Conservation (phyloP, 2,888 invertebrate species). For the Myopa testacea region DNA sequence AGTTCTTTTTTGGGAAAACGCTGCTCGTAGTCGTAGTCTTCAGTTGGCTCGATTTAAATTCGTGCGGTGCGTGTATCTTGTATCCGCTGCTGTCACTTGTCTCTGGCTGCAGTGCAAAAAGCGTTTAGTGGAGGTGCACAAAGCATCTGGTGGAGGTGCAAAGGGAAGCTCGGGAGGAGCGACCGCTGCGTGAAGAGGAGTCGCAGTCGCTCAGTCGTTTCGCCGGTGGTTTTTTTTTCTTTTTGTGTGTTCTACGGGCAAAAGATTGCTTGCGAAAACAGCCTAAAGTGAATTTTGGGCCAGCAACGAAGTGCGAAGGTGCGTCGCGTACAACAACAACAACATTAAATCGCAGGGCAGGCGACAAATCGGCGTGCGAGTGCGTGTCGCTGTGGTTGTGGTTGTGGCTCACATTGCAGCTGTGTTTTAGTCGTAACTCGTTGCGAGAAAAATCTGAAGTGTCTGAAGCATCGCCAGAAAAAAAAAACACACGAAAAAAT, state of each 20-base stretch:
- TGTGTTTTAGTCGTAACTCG: no score
- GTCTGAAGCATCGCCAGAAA: no score
- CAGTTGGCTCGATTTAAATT: neutral
- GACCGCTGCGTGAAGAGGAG: neutral
- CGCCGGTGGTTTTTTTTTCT: neutral
- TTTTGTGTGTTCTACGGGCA: no score
- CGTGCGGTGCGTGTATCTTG: neutral
- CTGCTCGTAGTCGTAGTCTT: neutral
- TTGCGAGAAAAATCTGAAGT: no score
- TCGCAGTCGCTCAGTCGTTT: neutral
- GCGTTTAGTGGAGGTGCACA: neutral
- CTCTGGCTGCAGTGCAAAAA: neutral
- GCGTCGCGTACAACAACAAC: neutral
- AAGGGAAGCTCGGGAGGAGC: no score
- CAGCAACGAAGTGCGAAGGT: slow-evolving; percentile 2
- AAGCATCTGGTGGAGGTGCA: neutral
- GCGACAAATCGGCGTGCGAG: no score
- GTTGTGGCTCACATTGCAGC: no score
- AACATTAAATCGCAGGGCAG: neutral
- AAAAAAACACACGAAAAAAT: no score
- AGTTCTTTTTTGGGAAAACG: neutral
- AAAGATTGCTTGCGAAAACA: neutral
- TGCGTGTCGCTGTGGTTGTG: no score
- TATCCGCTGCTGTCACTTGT: neutral
- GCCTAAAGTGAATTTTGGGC: slow-evolving; percentile 28